These are phyloP conservation scores for Epizoanthus rinbou DNA, from an alignment of 92 coral and sea anemone genomes.

Conservation along the genomic window DNA sequence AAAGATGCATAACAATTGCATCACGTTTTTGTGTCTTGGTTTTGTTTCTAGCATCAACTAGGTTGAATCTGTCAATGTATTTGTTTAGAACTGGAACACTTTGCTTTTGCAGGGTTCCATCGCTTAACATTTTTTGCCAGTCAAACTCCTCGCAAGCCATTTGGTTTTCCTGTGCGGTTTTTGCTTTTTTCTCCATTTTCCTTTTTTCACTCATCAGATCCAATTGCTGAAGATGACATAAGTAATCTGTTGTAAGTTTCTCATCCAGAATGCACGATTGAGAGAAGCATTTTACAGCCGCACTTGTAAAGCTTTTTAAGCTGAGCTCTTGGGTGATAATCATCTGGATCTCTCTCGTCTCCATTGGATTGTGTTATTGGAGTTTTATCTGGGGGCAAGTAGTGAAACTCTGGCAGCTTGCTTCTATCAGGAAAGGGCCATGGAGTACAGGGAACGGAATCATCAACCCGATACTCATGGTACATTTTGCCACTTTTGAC, in stretches of 20 bases:
- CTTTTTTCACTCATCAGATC: conserved; percentile 39
- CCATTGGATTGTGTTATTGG: background rate
- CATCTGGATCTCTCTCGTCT: conserved; percentile 27
- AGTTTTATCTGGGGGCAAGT: conserved; percentile 24
- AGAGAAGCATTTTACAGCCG: conserved; percentile 33
- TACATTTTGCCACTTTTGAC: conserved; percentile 30
- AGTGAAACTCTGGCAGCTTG: conserved; percentile 39
- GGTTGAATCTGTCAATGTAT: conserved; percentile 17
- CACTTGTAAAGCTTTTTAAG: conserved; percentile 22
- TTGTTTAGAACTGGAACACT: conserved; percentile 18
- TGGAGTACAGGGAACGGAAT: conserved; percentile 1
- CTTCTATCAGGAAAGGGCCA: conserved; percentile 36
- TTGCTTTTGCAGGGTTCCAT: conserved; percentile 30
- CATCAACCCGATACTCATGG: conserved; percentile 28
- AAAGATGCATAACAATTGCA: conserved; percentile 24
- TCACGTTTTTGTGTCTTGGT: background rate
- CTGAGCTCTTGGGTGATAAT: conserved; percentile 33
- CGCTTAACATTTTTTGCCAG: conserved; percentile 38
- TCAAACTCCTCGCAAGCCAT: conserved; percentile 40
- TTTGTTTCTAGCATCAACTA: conserved; percentile 8
- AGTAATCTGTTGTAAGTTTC: background rate
- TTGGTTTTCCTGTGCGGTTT: background rate
- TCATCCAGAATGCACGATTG: conserved; percentile 1
- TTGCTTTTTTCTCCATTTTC: conserved; percentile 21
- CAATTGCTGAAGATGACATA: conserved; percentile 24